Evolutionary conservation across 2,113 vertebrate species (phyloP).

Genomic region (Sphyrna mokarran): DNA sequence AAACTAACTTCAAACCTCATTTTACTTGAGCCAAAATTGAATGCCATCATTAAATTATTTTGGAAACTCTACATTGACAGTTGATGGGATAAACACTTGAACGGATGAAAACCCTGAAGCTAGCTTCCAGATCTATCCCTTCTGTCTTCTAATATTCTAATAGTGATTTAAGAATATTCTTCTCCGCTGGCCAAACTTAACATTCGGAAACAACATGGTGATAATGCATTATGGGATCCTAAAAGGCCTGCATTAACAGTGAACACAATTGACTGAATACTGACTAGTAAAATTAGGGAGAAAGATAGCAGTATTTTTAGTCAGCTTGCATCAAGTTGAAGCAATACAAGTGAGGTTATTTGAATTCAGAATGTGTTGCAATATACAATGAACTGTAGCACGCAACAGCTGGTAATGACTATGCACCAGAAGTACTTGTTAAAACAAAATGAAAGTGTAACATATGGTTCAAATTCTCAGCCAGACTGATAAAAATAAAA

Average conservation of each 20-base stretch:
- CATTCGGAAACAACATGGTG: not conserved
- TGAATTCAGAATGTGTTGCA: constrained; percentile 22
- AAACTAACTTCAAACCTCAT: not conserved
- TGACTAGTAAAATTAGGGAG: not conserved
- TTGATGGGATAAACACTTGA: not conserved
- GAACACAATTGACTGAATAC: not conserved
- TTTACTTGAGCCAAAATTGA: not conserved
- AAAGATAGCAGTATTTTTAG: not conserved
- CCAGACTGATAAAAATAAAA: constrained; percentile 34
- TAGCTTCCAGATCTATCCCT: not conserved
- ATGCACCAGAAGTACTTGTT: constrained; percentile 34
- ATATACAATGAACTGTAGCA: constrained; percentile 34
- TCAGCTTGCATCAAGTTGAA: not conserved
- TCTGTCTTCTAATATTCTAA: not conserved
- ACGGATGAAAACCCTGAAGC: not conserved
- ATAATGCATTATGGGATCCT: not conserved
- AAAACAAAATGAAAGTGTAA: constrained; percentile 32
- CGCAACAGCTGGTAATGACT: constrained; percentile 33
- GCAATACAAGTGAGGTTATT: not conserved
- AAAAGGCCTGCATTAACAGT: not conserved
- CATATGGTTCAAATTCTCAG: constrained; percentile 35
- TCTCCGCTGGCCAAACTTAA: not conserved
- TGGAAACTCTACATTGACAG: not conserved
- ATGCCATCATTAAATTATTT: not conserved
- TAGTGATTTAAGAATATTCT: not conserved